A percentile compares a stretch with the other conserved stretches of the same genome.
Evolutionary conservation across 2,797 vertebrate genomes (phyloP).

Genomic region (Chanos chanos): DNA sequence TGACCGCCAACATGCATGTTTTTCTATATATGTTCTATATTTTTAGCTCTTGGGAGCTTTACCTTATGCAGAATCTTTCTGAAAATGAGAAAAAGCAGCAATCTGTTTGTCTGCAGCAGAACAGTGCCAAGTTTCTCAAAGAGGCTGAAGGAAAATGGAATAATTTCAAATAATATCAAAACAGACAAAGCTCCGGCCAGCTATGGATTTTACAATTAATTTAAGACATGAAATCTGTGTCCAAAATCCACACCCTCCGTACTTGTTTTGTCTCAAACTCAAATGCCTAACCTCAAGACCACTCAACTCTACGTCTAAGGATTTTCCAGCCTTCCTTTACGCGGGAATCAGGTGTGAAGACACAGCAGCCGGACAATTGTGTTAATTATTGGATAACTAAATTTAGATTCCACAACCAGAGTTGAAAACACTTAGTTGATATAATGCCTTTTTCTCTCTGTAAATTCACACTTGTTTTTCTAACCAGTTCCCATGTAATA

Average conservation of each 20-base stretch:
- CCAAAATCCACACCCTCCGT: neutral
- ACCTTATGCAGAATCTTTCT: conserved; percentile 41
- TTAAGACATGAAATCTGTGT: no score
- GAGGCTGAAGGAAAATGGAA: conserved; percentile 31
- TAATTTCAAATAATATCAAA: neutral
- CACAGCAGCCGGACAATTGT: no score
- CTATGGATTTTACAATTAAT: no score
- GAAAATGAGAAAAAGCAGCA: conserved; percentile 31
- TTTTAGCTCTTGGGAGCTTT: conserved; percentile 12
- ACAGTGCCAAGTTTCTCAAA: conserved; percentile 9
- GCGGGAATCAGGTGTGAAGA: no score
- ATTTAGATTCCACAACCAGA: no score
- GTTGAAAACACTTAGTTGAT: no score
- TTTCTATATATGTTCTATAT: conserved; percentile 32
- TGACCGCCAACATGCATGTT: no score
- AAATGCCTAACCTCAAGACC: neutral
- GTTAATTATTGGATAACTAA: no score
- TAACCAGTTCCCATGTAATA: no score
- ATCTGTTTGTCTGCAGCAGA: conserved; percentile 24
- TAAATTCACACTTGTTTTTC: neutral
- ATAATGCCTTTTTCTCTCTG: conserved; percentile 1
- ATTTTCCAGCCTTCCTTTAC: no score
- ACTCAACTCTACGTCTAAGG: no score
- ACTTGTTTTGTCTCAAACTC: neutral
- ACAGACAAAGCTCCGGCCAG: no score